Conservation (phyloP, 2,888 invertebrate genomes). For the Drosophila affinis region DNA sequence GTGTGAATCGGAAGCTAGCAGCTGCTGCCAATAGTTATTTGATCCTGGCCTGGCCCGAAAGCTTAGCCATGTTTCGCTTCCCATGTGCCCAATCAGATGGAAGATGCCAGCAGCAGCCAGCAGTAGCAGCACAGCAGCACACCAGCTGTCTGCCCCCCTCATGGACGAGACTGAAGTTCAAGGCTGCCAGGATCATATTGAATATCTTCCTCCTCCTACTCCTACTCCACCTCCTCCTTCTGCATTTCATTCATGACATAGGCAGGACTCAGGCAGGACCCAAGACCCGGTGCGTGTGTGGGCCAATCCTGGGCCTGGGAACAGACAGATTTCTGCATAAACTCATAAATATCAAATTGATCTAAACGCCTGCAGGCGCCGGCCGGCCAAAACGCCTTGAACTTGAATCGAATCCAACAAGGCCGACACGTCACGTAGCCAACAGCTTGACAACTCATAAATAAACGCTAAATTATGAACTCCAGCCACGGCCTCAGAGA, state of each 20-base stretch:
- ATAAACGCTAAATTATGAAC: constrained; percentile 81
- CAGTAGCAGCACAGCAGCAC: constrained; percentile 45
- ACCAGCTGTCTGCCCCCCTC: constrained; percentile 4
- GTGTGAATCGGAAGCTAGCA: constrained; percentile 65
- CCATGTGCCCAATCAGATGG: constrained; percentile 75
- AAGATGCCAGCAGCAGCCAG: constrained; percentile 44
- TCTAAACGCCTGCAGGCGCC: constrained; percentile 71
- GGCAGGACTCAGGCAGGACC: constrained; percentile 5
- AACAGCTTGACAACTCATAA: constrained; percentile 79
- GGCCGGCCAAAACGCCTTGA: constrained; percentile 63
- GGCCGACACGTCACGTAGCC: constrained; percentile 59
- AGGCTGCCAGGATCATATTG: constrained; percentile 71
- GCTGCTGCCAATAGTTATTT: constrained; percentile 65
- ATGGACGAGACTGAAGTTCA: constrained; percentile 55
- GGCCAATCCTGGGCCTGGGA: constrained; percentile 49
- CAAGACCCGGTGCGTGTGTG: constrained; percentile 46
- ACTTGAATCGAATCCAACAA: constrained; percentile 60
- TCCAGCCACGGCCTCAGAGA: constrained; percentile 40
- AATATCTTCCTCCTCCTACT: constrained; percentile 55
- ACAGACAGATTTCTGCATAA: constrained; percentile 80
- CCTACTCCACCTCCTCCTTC: background rate
- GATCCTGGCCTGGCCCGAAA: constrained; percentile 51
- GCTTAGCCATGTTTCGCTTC: constrained; percentile 62
- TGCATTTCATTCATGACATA: constrained; percentile 33
- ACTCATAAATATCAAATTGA: constrained; percentile 80